Conservation (phyloP, 2,888 invertebrate genomes). For the Strigamia transsilvanica region DNA sequence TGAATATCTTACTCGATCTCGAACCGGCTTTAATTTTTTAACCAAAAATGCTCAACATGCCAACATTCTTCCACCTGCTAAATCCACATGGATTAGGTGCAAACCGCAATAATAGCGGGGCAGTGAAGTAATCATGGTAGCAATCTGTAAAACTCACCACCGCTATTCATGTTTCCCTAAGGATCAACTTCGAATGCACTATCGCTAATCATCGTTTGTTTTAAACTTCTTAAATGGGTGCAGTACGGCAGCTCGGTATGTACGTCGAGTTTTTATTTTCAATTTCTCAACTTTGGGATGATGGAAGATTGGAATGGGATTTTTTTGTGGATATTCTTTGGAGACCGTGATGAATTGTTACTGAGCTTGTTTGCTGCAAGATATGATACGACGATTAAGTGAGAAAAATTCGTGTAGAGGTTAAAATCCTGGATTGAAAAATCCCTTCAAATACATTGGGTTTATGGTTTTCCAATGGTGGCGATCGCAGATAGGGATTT, state of each 20-base stretch:
- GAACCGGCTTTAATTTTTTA: conserved; percentile 8
- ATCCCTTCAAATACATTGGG: no score
- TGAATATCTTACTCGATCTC: conserved; percentile 22
- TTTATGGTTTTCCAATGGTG: no score
- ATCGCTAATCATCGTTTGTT: not conserved
- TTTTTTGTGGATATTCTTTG: no score
- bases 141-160: conserved; percentile 16
- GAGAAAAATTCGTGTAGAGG: no score
- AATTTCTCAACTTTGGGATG: not conserved
- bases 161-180: not conserved
- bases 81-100: conserved; percentile 1
- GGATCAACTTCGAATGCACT: not conserved
- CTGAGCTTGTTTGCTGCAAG: no score
- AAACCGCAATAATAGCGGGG: conserved; percentile 3
- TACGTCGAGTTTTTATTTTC: not conserved
- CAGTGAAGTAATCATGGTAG: not conserved
- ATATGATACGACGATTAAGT: no score
- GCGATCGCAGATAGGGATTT: no score
- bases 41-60: not conserved
- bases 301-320: no score
- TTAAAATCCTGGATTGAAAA: no score
- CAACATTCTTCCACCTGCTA: not conserved
- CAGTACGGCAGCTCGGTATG: no score
- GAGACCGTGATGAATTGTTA: no score
- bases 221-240: not conserved